Percentiles rank a stretch among this genome's conserved stretches.
phyloP scores from a whole-genome alignment of 1,140 invertebrate species.

The Drosophila pseudoobscura region DNA sequence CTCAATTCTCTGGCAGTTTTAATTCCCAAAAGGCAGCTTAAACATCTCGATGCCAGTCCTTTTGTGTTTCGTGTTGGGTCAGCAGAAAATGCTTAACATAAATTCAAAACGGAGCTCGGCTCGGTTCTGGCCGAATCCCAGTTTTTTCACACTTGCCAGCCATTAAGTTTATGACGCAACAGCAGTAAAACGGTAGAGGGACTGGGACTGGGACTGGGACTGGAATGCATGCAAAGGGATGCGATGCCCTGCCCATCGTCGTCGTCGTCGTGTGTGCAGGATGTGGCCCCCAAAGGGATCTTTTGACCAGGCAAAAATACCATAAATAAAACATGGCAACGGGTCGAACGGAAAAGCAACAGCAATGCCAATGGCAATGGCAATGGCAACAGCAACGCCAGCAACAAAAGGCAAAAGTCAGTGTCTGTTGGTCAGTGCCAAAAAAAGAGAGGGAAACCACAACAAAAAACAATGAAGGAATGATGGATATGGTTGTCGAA shows the following conservation, averaged over 20 bases:
- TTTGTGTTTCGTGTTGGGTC: conserved; percentile 39
- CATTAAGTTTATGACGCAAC: conserved; percentile 82
- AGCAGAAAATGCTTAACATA: conserved; percentile 72
- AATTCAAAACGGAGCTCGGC: conserved; percentile 59
- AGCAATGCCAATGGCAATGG: conserved; percentile 21
- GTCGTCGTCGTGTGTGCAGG: conserved; percentile 31
- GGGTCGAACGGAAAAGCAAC: conserved; percentile 24
- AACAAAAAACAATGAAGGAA: conserved; percentile 21
- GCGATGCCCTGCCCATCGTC: conserved; percentile 25
- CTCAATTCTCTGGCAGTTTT: conserved; percentile 46
- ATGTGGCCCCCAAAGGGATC: conserved; percentile 74
- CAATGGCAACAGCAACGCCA: conserved; percentile 10
- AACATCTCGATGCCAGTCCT: conserved; percentile 51
- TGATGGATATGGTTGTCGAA: no score
- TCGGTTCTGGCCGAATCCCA: conserved; percentile 17
- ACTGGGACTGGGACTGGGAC: conserved; percentile 46
- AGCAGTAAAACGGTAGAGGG: conserved; percentile 73
- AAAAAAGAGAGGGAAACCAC: conserved; percentile 17
- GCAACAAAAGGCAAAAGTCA: conserved; percentile 58
- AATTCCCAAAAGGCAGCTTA: conserved; percentile 67
- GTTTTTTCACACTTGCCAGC: conserved; percentile 75
- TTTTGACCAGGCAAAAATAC: conserved; percentile 63
- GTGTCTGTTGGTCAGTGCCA: conserved; percentile 68
- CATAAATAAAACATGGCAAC: conserved; percentile 80
- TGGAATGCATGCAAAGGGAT: conserved; percentile 55